Evolutionary conservation across 2,888 invertebrate species (phyloP), one percentile per base, ranked within the genome.

Genomic region (Oasisia sp.): DNA sequence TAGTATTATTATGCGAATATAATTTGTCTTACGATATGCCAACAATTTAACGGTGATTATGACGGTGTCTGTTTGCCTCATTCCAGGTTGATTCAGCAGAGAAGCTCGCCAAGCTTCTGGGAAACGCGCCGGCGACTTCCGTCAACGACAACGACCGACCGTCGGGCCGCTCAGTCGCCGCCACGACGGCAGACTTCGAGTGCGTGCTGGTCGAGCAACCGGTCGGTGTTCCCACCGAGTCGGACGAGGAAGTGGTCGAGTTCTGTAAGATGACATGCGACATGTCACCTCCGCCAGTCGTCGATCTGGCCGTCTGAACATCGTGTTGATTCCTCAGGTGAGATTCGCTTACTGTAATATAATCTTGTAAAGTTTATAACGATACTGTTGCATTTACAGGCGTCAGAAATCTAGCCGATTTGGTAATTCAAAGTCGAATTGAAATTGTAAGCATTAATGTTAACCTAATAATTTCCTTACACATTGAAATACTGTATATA

Each of bases 181-280:
- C 91, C 5, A 9, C 91, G 7, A 89, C 50, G 3, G 91, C 91
- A n/a, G 92, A 93, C 89, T 91, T 91, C 90, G 91, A 93, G 91
- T 93, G 93, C 74, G n/a, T 93, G 32, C 89, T 93, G 9, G 91
- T 93, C n/a, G 90, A 92, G 90, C 14, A 93, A 89, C 94, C 94
- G 27, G 90, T 58, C n/a, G 94, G 92, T 44, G 93, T 93, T 9
- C 92, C 93, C 89, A 94, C 93, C 11, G 92, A 93, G 19, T 94
- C 93, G 9, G 95, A 95, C 91, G 94, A 94, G 32, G 93, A 93
- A 27, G 93, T 95, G 45, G 92, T 94, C 91, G 94, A 94, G 27
- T 95, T 93, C 92, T 94, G 94, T 92, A 94, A 94, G 91, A 92
- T 94, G 92, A 93, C 92, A 44, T 94, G 94, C 91, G 94, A 94